Evolutionary conservation across 2,888 invertebrate genomes (phyloP), one percentile per base, ranked within the genome.

Genomic region (Nymphalis urticae): DNA sequence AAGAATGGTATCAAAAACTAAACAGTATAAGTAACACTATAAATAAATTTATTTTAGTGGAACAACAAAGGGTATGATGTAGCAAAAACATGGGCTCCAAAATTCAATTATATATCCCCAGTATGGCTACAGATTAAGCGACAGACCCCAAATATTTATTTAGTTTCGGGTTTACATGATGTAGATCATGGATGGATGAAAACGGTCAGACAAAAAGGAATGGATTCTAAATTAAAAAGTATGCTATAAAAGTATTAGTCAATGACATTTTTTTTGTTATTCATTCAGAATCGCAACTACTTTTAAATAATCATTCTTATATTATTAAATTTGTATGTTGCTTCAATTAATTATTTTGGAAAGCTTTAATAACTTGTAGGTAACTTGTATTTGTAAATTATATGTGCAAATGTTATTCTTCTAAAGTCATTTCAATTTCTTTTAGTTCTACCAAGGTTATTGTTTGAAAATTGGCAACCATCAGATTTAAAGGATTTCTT

Each of bases 61-160:
- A 98, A 99, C 83, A 95, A 94, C 74, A 97, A 97, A 89, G 99
- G 99, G 0, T 98, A 98, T 87, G 97, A 98, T 86, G 94, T 98
- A 62, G 97, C 98, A 0, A 98, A 98, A 88, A 94, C 93, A 66
- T 98, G 98, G 93, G 96, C 95, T 13, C 94, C 95, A 56, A 99
- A 99, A 87, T 97, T 99, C 78, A 95, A 97, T 63, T 96, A 96
- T 79, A 95, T 99, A 32, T 97, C 98, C 0, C 99, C 99, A 0
- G 98, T 98, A 0, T 99, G 99, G 99, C 94, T 99, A 47, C 97
- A 98, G 89, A 90, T 98, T 17, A 94, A 95, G 70, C 91, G 95
- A 51, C 94, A 94, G 69, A 94, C 93, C 19, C 87, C 91, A 2
- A 93, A 93, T 68, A 93, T 93, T 24, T 96, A 96, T 82, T 94